Evolutionary conservation across 2,113 vertebrate genomes (phyloP), one percentile per base, ranked within the genome.

Genomic region (Myiozetetes cayanensis): DNA sequence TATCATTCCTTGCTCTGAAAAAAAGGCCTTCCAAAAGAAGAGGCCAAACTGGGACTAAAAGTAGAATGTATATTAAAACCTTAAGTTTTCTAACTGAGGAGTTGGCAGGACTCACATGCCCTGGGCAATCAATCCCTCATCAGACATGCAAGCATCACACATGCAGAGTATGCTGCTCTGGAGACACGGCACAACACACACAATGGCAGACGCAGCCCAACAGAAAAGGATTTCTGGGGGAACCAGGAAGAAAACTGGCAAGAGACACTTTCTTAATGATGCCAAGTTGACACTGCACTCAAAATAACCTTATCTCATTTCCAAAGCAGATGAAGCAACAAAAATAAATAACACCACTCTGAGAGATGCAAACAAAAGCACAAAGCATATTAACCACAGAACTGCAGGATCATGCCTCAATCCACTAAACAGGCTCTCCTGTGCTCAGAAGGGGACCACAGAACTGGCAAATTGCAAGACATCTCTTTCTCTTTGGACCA

Each of bases 221-320:
- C 21, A 91, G 70, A 81, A 67, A 87, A 41, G 8, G n/a, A 82
- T n/a, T 87, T 93, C 70, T 68, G 56, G 31, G n/a, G 44, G 61
- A 96, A 87, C 22, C 17, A 82, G 63, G 23, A 82, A 75, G 46
- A 78, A 94, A 92, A 55, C 30, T 92, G 74, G 74, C 93, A 93
- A 93, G 14, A 87, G 39, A 77, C 10, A 46, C 22, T 73, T 77
- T 65, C 85, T 25, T 1, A 82, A 87, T 59, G 39, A 75, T 59
- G 74, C 56, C 56, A 85, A 85, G 66, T 68, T n/a, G 0, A 39
- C 82, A 90, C 46, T 90, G 44, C 28, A 62, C 72, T 80, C 77
- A 71, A 90, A 93, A 95, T 77, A 92, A 80, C 79, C 58, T 90
- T 85, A 91, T 55, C 72, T 88, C 46, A 62, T 90, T 94, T 92